Conservation (phyloP, 1,140 invertebrate species). For the Himalopsyche phryganea region DNA sequence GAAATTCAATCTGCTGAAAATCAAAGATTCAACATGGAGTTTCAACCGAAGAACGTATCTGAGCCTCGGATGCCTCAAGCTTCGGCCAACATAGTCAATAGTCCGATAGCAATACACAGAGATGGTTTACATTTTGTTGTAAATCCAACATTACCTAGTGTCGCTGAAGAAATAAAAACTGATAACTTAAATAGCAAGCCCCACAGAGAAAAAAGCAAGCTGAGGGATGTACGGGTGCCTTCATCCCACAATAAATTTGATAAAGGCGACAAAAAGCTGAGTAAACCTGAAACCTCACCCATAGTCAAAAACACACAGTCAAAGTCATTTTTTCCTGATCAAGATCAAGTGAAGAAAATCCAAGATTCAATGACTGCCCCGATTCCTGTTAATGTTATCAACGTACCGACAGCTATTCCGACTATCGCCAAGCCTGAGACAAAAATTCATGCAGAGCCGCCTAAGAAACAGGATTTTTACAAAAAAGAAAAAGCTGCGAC, state of each 20-base stretch:
- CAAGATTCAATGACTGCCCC: constrained; percentile 44
- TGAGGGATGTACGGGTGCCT: constrained; percentile 49
- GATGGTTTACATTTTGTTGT: constrained; percentile 19
- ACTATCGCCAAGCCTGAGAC: constrained; percentile 42
- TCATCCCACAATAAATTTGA: constrained; percentile 51
- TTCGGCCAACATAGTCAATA: constrained; percentile 7
- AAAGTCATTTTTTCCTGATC: constrained; percentile 52
- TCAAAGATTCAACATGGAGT: constrained; percentile 10
- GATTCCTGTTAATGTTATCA: constrained; percentile 49
- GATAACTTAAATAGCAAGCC: constrained; percentile 38
- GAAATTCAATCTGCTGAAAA: constrained; percentile 1
- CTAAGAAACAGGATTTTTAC: constrained; percentile 53
- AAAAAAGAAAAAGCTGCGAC: constrained; percentile 49
- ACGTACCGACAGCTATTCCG: constrained; percentile 32
- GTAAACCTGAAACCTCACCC: constrained; percentile 41
- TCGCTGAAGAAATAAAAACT: constrained; percentile 40
- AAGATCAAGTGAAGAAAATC: constrained; percentile 42
- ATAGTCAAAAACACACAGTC: constrained; percentile 40
- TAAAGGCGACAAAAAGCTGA: constrained; percentile 45
- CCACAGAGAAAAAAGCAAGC: constrained; percentile 49
- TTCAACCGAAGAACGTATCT: constrained; percentile 3
- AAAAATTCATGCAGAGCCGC: constrained; percentile 42
- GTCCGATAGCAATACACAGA: constrained; percentile 7
- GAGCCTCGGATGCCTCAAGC: constrained; percentile 2
- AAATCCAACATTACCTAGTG: constrained; percentile 11